phyloP scores from a whole-genome alignment of 30 jellyfish, hydroid and myxozoan species.

The Aurelia aurita region DNA sequence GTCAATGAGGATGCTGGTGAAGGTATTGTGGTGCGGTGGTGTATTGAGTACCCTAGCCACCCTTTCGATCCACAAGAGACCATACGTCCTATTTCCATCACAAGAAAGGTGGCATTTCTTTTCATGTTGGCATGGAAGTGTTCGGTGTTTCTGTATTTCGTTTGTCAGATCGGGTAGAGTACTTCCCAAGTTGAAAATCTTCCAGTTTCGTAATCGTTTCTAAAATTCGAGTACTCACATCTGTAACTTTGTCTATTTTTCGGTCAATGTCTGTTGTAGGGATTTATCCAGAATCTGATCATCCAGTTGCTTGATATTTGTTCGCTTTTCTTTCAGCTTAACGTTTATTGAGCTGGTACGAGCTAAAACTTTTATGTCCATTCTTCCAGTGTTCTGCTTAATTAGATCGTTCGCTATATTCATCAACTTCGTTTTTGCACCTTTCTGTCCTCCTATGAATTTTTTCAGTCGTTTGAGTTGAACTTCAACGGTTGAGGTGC shows the following conservation, averaged over 20 bases:
- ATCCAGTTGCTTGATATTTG: neutral
- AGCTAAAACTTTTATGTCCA: neutral
- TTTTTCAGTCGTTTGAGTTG: neutral
- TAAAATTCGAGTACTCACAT: neutral
- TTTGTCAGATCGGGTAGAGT: neutral
- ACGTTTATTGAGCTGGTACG: neutral
- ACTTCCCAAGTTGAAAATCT: neutral
- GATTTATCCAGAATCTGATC: neutral
- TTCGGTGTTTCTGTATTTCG: neutral
- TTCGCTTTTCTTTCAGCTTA: neutral
- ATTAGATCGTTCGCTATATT: neutral
- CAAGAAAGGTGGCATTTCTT: neutral
- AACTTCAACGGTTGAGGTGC: neutral
- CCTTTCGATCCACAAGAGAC: no score
- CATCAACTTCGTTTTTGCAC: neutral
- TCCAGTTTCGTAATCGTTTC: neutral
- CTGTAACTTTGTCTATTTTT: constrained; percentile 15
- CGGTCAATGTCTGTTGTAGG: neutral
- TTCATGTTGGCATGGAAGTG: neutral
- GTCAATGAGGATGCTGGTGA: no score
- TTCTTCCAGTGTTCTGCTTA: neutral
- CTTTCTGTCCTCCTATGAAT: neutral
- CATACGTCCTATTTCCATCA: no score
- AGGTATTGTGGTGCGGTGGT: no score
- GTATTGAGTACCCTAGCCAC: no score